These are phyloP conservation scores for Atrichornis clamosus DNA, from an alignment of 2,113 vertebrate genomes.

Conservation along the genomic window DNA sequence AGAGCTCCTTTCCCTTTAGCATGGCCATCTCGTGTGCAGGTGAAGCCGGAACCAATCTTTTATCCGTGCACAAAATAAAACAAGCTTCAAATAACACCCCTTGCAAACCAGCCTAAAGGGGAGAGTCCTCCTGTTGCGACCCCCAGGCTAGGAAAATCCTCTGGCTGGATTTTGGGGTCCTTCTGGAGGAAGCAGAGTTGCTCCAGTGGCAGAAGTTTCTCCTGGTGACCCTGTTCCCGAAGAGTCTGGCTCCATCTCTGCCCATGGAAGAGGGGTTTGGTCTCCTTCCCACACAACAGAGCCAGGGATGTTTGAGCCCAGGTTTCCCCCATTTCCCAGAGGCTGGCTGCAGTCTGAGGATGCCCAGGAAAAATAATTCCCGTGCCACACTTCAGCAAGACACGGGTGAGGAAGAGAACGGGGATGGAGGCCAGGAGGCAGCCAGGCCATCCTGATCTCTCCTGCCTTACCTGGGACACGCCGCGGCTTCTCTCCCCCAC, in stretches of 20 bases:
- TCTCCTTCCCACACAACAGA: rapidly evolving
- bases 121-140: rapidly evolving
- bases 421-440: not conserved
- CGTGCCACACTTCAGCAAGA: not conserved
- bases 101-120: not conserved
- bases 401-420: not conserved
- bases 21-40: rapidly evolving
- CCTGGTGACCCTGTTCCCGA: not conserved
- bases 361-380: not conserved
- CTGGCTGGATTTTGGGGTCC: not conserved
- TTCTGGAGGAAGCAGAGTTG: not conserved
- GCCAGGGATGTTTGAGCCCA: rapidly evolving
- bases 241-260: not conserved
- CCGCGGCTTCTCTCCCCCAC: not conserved
- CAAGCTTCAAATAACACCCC: not conserved
- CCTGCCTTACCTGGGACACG: rapidly evolving
- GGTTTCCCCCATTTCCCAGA: not conserved
- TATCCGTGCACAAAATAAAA: not conserved
- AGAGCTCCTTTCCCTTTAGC: not conserved
- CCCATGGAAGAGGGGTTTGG: not conserved
- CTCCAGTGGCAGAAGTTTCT: not conserved
- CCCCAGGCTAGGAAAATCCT: not conserved
- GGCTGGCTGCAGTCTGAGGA: not conserved
- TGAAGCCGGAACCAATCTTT: not conserved
- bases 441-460: not conserved